Conservation (phyloP, 2,888 invertebrate species). For the Lapara coniferarum region DNA sequence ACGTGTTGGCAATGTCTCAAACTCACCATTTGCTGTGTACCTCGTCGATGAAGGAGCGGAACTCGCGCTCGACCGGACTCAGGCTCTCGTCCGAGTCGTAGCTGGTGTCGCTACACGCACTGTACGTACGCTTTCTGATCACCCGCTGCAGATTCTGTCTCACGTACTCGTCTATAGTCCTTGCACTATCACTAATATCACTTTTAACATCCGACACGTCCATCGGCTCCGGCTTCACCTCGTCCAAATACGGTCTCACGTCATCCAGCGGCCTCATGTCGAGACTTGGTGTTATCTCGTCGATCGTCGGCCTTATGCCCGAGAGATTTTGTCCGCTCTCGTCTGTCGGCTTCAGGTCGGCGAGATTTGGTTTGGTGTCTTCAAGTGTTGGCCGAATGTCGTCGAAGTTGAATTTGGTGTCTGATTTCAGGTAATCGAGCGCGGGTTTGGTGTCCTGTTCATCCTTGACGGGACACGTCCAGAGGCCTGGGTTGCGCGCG, state of each 20-base stretch:
- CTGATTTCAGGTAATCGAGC: conserved; percentile 38
- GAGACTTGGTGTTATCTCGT: conserved; percentile 32
- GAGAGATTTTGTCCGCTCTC: background rate
- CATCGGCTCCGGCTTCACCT: conserved; percentile 31
- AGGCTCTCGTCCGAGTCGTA: conserved; percentile 73
- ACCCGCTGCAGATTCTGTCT: conserved; percentile 52
- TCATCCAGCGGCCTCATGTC: conserved; percentile 33
- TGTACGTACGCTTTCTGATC: conserved; percentile 64
- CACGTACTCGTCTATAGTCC: conserved; percentile 59
- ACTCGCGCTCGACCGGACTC: conserved; percentile 73
- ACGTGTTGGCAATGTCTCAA: too few species aligned
- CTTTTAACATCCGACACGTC: conserved; percentile 58
- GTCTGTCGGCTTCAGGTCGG: conserved; percentile 37
- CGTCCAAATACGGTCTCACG: conserved; percentile 41
- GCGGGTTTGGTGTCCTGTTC: conserved; percentile 34
- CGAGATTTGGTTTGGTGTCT: conserved; percentile 34
- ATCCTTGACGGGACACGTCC: conserved; percentile 43
- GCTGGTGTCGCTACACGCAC: conserved; percentile 67
- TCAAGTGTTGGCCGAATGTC: conserved; percentile 33
- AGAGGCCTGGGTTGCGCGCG: conserved; percentile 59
- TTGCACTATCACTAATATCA: conserved; percentile 67
- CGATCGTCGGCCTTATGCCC: conserved; percentile 15
- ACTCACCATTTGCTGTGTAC: conserved; percentile 78
- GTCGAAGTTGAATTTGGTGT: conserved; percentile 11
- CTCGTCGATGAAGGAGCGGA: conserved; percentile 72